A percentile compares a stretch with the other conserved stretches of the same genome.
Conservation (phyloP, 2,888 invertebrate species). For the Apodemia hepburni region DNA sequence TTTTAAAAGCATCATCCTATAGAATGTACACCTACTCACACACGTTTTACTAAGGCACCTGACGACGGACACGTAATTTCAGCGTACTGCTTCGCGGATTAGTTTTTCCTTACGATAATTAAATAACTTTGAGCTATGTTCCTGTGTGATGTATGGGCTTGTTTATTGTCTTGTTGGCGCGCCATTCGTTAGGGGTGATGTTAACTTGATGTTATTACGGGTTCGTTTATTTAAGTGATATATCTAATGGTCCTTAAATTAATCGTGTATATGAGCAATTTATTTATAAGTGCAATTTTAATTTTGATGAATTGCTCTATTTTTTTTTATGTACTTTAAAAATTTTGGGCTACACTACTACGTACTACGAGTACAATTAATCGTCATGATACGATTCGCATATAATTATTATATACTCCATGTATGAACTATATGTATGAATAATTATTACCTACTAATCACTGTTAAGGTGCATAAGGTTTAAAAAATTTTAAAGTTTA, state of each 20-base stretch:
- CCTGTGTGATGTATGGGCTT: slow-evolving; percentile 68
- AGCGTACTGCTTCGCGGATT: slow-evolving; percentile 65
- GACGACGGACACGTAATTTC: slow-evolving; percentile 65
- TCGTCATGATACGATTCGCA: no score
- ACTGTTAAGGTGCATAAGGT: no score
- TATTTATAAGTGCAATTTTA: slow-evolving; percentile 32
- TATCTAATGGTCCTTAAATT: slow-evolving; percentile 16
- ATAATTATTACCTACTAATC: no score
- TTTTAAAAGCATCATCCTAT: slow-evolving; percentile 44
- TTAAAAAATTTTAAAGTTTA: no score
- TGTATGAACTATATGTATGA: no score
- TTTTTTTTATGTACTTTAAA: no score
- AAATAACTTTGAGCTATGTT: slow-evolving; percentile 78
- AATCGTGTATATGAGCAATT: slow-evolving; percentile 28
- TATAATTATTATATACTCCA: no score
- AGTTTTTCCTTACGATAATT: slow-evolving; percentile 79
- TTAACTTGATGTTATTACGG: slow-evolving; percentile 48
- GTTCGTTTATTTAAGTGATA: slow-evolving; percentile 28
- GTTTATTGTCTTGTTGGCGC: slow-evolving; percentile 64
- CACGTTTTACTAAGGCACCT: slow-evolving; percentile 53
- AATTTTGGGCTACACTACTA: no score
- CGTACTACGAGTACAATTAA: no score
- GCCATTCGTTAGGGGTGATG: slow-evolving; percentile 40
- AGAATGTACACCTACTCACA: slow-evolving; percentile 37
- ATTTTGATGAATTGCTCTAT: slow-evolving; percentile 16